Conservation (phyloP, 2,888 invertebrate species). For the Thymelicus acteon region DNA sequence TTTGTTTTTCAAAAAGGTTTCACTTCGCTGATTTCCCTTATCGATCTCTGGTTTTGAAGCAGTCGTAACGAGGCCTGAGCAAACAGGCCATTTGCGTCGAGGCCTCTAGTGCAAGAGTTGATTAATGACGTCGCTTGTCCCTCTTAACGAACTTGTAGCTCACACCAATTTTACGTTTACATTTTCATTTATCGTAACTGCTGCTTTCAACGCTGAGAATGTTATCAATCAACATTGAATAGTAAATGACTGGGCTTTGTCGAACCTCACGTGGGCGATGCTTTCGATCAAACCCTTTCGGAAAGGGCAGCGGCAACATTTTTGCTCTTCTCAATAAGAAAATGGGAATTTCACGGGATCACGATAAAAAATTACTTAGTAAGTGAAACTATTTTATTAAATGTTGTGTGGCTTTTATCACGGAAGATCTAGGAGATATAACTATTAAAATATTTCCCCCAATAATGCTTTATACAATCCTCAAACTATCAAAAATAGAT, state of each 20-base stretch:
- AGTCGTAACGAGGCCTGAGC: constrained; percentile 23
- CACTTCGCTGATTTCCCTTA: constrained; percentile 1
- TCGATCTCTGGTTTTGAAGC: constrained; percentile 14
- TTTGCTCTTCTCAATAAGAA: background rate
- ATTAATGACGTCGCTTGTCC: constrained; percentile 21
- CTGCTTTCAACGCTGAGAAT: background rate
- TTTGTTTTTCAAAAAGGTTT: constrained; percentile 7
- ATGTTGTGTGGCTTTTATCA: too few species aligned
- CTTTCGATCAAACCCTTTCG: constrained; percentile 2
- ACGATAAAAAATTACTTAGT: background rate
- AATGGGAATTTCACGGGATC: background rate
- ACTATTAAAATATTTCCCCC: too few species aligned
- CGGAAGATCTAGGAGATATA: too few species aligned
- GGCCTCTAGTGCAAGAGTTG: constrained; percentile 13
- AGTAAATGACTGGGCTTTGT: background rate
- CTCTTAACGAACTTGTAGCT: constrained; percentile 7
- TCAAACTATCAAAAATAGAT: too few species aligned
- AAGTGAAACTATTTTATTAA: too few species aligned
- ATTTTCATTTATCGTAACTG: constrained; percentile 7
- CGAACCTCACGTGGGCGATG: background rate
- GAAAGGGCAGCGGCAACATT: background rate
- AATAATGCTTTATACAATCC: too few species aligned
- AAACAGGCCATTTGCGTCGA: constrained; percentile 23
- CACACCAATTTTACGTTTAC: constrained; percentile 3
- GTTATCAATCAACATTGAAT: constrained; percentile 15